phyloP scores from a whole-genome alignment of 1,140 invertebrate species.

The Scaptomyza graminum region DNA sequence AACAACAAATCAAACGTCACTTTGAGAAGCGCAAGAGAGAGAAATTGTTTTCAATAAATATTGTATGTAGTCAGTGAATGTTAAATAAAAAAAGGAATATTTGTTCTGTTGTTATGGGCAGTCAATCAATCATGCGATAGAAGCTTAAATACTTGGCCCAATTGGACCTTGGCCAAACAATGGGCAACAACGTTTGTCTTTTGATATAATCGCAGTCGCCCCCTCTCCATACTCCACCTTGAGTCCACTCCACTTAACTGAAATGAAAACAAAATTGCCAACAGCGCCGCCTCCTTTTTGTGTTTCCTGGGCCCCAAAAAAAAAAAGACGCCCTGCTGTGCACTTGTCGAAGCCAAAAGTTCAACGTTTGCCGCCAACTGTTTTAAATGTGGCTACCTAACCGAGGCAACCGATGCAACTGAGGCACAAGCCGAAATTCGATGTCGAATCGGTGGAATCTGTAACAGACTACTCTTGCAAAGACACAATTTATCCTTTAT shows the following conservation, averaged over 20 bases:
- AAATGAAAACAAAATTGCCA: conserved; percentile 74
- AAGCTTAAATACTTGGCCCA: conserved; percentile 65
- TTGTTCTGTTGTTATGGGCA: conserved; percentile 47
- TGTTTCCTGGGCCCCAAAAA: conserved; percentile 38
- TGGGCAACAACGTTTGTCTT: conserved; percentile 40
- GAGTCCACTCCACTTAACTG: conserved; percentile 55
- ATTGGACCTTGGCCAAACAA: conserved; percentile 66
- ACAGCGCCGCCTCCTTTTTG: conserved; percentile 37
- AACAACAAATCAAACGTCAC: conserved; percentile 32
- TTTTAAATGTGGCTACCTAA: conserved; percentile 68
- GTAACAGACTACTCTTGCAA: conserved; percentile 4
- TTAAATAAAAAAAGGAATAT: conserved; percentile 47
- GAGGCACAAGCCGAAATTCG: conserved; percentile 11
- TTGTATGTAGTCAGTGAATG: neutral
- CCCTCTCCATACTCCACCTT: neutral
- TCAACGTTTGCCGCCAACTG: conserved; percentile 58
- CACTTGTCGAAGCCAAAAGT: conserved; percentile 82
- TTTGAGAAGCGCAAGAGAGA: conserved; percentile 43
- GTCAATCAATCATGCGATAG: conserved; percentile 72
- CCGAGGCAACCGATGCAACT: conserved; percentile 12
- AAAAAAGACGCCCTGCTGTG: conserved; percentile 70
- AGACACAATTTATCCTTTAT: conserved; percentile 78
- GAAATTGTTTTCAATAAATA: conserved; percentile 56
- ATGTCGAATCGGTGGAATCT: neutral
- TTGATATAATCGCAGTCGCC: conserved; percentile 12